Evolutionary conservation across 1,140 invertebrate species (phyloP).

Genomic region (Drosophila parabipectinata): DNA sequence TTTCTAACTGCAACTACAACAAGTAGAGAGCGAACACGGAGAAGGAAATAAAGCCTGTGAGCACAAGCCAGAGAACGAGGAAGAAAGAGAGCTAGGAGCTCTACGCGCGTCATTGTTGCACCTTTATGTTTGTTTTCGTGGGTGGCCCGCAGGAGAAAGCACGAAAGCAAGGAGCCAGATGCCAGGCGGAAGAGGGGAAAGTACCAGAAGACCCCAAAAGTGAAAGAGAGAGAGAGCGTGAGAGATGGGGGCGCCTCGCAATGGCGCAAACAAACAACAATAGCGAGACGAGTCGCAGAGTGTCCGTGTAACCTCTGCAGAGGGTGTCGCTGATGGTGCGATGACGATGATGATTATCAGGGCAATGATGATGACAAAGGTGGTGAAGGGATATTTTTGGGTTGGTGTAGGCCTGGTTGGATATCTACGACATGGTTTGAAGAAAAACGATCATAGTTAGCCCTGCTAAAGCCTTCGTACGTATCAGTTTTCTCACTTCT

Average conservation of each 20-base stretch:
- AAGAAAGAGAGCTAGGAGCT: conserved; percentile 48
- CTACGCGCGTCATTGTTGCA: conserved; percentile 80
- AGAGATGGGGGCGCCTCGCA: conserved; percentile 10
- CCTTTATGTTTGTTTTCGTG: conserved; percentile 82
- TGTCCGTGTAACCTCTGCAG: conserved; percentile 71
- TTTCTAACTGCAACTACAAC: conserved; percentile 34
- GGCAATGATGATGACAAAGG: conserved; percentile 18
- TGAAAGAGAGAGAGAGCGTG: background rate
- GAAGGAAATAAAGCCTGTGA: conserved; percentile 5
- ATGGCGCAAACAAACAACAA: conserved; percentile 81
- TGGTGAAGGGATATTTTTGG: background rate
- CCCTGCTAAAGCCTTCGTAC: too few species aligned
- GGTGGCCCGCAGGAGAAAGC: conserved; percentile 53
- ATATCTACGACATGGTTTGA: background rate
- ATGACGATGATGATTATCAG: conserved; percentile 25
- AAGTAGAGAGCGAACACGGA: conserved; percentile 1
- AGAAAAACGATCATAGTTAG: background rate
- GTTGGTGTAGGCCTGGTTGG: background rate
- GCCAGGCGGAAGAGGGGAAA: conserved; percentile 1
- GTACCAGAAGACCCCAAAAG: background rate
- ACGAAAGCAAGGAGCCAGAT: background rate
- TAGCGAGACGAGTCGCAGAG: conserved; percentile 57
- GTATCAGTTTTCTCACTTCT: too few species aligned
- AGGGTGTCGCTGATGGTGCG: conserved; percentile 61
- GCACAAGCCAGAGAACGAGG: conserved; percentile 8